These are phyloP conservation scores for Petrolisthes manimaculis DNA, from an alignment of 2,888 invertebrate genomes.

Conservation along the genomic window DNA sequence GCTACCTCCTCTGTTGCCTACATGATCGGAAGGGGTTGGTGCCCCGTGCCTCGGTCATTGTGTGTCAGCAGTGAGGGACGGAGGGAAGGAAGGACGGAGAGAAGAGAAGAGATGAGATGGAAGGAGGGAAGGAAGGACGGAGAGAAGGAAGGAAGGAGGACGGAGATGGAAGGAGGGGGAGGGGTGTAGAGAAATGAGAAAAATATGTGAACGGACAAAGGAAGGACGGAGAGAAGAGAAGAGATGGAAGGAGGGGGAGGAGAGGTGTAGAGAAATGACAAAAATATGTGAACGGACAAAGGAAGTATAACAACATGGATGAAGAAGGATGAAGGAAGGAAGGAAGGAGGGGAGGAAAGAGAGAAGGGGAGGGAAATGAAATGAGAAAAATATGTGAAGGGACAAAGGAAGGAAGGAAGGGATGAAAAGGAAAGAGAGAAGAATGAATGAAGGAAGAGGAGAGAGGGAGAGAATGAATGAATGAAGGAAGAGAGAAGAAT, in stretches of 20 bases:
- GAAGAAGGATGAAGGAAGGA: background rate
- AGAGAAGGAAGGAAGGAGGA: background rate
- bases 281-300: too few relatives aligned
- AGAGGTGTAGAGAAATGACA: too few relatives aligned
- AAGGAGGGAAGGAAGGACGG: background rate
- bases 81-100: background rate
- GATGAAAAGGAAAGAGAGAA: too few relatives aligned
- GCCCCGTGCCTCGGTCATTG: slow-evolving; percentile 70
- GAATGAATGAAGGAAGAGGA: too few relatives aligned
- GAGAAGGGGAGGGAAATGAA: background rate
- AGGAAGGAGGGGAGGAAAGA: background rate
- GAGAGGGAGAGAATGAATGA: too few relatives aligned
- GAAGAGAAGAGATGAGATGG: background rate
- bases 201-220: background rate
- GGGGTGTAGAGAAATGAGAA: background rate
- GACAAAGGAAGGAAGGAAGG: too few relatives aligned
- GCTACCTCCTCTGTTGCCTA: slow-evolving; percentile 80
- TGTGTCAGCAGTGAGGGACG: slow-evolving; percentile 41
- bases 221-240: background rate
- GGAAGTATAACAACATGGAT: too few relatives aligned
- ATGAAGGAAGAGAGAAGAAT: too few relatives aligned
- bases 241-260: background rate
- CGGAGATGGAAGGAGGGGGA: background rate
- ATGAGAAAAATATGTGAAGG: too few relatives aligned
- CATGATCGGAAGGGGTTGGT: slow-evolving; percentile 84